phyloP scores from a whole-genome alignment of 2,797 vertebrate species.

The Rhinichthys osculus region DNA sequence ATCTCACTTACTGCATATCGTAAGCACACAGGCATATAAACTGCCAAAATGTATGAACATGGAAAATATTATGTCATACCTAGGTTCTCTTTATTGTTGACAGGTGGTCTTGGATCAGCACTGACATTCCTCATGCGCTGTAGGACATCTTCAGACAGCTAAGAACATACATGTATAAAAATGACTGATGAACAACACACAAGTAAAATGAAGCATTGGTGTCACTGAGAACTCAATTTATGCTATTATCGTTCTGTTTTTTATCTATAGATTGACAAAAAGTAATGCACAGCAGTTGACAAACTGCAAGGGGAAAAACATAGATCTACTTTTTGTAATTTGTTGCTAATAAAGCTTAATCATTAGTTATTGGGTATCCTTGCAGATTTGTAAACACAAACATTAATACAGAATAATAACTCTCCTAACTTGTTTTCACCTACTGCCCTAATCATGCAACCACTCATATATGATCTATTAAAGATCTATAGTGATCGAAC shows the following conservation, averaged over 20 bases:
- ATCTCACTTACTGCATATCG: not conserved
- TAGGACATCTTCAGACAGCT: conserved; percentile 92
- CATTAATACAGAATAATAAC: not conserved
- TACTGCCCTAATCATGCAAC: not conserved
- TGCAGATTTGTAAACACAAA: conserved; percentile 1
- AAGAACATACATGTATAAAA: not conserved
- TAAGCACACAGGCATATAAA: not conserved
- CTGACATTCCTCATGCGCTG: conserved; percentile 86
- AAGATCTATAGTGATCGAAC: not conserved
- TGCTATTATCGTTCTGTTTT: not conserved
- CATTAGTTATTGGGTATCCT: not conserved
- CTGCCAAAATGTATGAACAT: not conserved
- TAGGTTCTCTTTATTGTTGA: conserved; percentile 64
- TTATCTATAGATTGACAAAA: not conserved
- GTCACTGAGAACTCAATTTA: not conserved
- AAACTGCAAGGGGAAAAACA: not conserved
- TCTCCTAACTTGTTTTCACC: too few species aligned
- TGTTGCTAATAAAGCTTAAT: not conserved
- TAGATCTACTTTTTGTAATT: not conserved
- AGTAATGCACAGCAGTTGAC: not conserved
- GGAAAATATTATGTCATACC: conserved; percentile 53
- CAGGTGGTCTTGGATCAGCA: conserved; percentile 60
- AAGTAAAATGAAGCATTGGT: not conserved
- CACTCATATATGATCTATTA: too few species aligned
- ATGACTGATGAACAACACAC: not conserved